Percentiles rank a stretch among this genome's conserved stretches.
Evolutionary conservation across 2,797 vertebrate species (phyloP).

Genomic region (Molothrus aeneus): DNA sequence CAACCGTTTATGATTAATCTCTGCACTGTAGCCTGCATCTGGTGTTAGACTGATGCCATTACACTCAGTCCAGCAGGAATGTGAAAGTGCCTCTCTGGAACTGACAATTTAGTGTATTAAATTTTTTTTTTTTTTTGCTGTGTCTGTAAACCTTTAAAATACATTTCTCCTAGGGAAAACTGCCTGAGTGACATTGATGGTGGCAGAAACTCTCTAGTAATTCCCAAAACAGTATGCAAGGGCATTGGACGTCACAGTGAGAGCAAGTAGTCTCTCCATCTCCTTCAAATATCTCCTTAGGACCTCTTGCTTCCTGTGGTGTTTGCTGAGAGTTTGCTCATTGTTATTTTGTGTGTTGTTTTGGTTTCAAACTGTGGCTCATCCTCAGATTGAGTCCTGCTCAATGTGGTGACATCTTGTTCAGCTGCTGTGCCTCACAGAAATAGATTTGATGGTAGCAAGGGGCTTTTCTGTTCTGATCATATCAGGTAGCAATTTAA

Average conservation of each 20-base stretch:
- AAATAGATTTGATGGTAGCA: neutral
- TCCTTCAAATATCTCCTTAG: neutral
- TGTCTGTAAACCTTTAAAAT: neutral
- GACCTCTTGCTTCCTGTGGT: neutral
- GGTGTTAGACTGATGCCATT: neutral
- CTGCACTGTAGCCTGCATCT: neutral
- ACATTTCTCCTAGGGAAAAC: neutral
- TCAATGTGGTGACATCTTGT: neutral
- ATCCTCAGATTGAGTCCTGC: neutral
- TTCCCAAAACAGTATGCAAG: neutral
- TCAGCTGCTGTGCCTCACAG: neutral
- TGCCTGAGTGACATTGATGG: neutral
- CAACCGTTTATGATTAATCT: neutral
- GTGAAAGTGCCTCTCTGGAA: neutral
- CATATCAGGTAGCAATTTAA: neutral
- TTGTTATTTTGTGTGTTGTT: neutral
- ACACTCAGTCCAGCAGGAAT: neutral
- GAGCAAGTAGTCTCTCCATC: neutral
- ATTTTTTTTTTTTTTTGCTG: neutral
- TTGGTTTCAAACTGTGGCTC: neutral
- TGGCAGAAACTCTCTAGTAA: neutral
- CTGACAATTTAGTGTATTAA: neutral
- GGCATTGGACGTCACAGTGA: neutral
- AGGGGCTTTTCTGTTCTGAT: neutral
- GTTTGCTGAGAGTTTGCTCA: neutral